Evolutionary conservation across 2,888 invertebrate genomes (phyloP).

Genomic region (Amblyjoppa proteus): DNA sequence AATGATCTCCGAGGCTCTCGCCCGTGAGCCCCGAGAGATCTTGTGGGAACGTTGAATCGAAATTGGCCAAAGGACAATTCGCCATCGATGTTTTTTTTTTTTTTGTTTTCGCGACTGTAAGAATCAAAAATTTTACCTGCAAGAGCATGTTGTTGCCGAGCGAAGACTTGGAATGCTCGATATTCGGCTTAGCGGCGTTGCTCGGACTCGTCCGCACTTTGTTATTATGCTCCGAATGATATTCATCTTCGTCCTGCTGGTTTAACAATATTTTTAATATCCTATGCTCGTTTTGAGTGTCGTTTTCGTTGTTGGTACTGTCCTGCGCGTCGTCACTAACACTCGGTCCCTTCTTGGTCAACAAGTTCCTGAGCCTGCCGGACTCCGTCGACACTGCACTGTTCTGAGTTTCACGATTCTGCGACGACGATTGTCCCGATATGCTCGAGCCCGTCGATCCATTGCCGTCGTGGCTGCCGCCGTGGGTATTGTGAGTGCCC

Average conservation of each 20-base stretch:
- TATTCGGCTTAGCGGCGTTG: constrained; percentile 76
- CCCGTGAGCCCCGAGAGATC: not conserved
- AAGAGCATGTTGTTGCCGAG: constrained; percentile 88
- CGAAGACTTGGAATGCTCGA: constrained; percentile 84
- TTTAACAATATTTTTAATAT: constrained; percentile 89
- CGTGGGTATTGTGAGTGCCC: constrained; percentile 57
- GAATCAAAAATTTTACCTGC: constrained; percentile 85
- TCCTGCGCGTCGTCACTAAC: constrained; percentile 78
- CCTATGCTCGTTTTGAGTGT: constrained; percentile 85
- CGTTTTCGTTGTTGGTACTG: constrained; percentile 77
- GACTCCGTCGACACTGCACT: constrained; percentile 83
- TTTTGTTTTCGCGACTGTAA: not conserved
- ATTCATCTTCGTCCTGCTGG: constrained; percentile 89
- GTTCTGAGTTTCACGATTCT: constrained; percentile 73
- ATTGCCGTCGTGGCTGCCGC: constrained; percentile 55
- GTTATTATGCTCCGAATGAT: constrained; percentile 85
- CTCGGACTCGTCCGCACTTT: constrained; percentile 84
- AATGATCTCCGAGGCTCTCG: constrained; percentile 39
- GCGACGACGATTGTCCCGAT: constrained; percentile 33
- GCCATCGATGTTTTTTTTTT: not conserved
- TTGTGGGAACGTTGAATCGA: not conserved
- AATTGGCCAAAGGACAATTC: not conserved
- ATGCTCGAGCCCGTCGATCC: constrained; percentile 63
- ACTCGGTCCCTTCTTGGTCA: constrained; percentile 83
- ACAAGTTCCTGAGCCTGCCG: constrained; percentile 86